Percentiles rank a stretch among this genome's conserved stretches.
Conservation (phyloP, 2,888 invertebrate genomes). For the Phania funesta region DNA sequence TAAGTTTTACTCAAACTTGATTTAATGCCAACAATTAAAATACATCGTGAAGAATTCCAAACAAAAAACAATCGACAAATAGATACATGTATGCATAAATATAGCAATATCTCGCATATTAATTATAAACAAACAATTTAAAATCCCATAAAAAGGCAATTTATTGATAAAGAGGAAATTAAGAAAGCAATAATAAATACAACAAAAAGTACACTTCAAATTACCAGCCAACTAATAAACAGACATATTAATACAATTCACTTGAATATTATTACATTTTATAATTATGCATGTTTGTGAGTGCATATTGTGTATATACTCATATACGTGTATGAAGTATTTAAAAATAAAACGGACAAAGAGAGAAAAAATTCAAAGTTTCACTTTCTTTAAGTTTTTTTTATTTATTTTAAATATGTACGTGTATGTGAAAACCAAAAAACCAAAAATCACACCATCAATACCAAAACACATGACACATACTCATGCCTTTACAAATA, state of each 20-base stretch:
- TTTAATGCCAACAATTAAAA: background rate
- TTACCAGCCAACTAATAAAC: background rate
- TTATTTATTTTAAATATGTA: conserved; percentile 10
- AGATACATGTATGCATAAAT: no score
- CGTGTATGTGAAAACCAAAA: no score
- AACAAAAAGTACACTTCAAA: background rate
- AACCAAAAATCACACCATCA: background rate
- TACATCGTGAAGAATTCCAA: background rate
- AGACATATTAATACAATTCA: conserved; percentile 10
- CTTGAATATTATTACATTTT: conserved; percentile 47
- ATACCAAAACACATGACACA: no score
- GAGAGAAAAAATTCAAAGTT: conserved; percentile 22
- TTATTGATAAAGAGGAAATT: background rate
- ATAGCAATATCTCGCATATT: conserved; percentile 60
- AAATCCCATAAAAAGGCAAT: background rate
- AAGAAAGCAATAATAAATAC: background rate
- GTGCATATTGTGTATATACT: background rate
- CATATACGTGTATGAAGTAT: background rate
- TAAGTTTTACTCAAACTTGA: background rate
- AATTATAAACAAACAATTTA: conserved; percentile 3
- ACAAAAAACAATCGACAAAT: background rate
- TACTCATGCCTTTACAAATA: no score
- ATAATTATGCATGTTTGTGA: background rate
- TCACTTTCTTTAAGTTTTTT: conserved; percentile 46
- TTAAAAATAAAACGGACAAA: background rate